Conservation (phyloP, 2,797 vertebrate genomes). For the Propithecus perrieri region DNA sequence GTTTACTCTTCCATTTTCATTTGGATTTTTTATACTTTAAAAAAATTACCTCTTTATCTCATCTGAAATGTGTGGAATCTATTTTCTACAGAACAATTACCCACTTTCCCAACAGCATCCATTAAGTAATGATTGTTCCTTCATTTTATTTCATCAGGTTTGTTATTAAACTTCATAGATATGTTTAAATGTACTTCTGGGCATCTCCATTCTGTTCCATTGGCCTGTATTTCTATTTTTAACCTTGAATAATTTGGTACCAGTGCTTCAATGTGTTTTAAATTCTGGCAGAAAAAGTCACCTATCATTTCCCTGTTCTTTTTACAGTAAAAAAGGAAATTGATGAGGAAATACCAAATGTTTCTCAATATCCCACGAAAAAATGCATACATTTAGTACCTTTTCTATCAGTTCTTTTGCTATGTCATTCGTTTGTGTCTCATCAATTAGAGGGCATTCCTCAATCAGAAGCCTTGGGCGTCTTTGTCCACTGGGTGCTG, state of each 20-base stretch:
- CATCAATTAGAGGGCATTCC: conserved; percentile 92
- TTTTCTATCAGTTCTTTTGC: conserved; percentile 93
- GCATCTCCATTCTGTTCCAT: neutral
- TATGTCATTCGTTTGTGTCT: conserved; percentile 91
- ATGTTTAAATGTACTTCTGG: neutral
- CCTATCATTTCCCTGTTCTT: neutral
- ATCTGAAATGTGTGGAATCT: neutral
- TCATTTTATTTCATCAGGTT: neutral
- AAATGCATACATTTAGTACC: conserved; percentile 83
- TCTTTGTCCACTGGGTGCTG: conserved; percentile 88
- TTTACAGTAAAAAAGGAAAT: conserved; percentile 20
- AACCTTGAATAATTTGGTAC: neutral
- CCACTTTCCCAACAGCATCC: neutral
- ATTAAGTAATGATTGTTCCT: neutral
- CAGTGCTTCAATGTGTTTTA: neutral
- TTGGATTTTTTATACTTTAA: neutral
- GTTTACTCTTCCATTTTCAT: neutral
- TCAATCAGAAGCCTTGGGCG: conserved; percentile 93
- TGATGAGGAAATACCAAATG: conserved; percentile 8
- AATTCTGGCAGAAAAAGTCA: neutral
- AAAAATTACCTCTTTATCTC: neutral
- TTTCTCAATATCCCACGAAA: neutral
- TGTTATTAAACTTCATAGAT: neutral
- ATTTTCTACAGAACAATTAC: neutral
- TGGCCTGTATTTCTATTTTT: neutral